Conservation (phyloP, 2,888 invertebrate species). For the Pterobdella sp. region DNA sequence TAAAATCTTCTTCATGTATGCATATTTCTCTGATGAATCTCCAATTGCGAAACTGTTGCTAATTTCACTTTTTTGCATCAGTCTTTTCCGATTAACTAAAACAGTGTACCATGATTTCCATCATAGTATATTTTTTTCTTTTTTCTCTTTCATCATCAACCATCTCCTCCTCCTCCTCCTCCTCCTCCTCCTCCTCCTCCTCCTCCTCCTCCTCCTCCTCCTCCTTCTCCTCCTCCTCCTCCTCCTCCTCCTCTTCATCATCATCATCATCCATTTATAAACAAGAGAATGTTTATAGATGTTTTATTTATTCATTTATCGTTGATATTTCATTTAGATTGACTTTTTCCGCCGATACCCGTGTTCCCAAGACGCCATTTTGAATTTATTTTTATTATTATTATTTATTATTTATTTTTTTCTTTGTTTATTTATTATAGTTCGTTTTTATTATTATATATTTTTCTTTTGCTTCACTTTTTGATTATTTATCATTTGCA, state of each 20-base stretch:
- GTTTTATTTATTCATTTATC: conserved; percentile 4
- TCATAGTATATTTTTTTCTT: no score
- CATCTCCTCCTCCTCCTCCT: not conserved
- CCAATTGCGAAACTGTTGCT: no score
- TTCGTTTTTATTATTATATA: no score
- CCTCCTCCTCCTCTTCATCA: not conserved
- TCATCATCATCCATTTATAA: not conserved
- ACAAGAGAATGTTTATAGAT: not conserved
- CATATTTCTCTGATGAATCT: no score
- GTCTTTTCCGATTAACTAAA: no score
- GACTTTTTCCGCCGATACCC: not conserved
- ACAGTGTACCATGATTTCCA: no score
- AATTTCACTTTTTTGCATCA: no score
- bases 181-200: not conserved
- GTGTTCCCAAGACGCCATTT: not conserved
- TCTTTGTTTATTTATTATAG: no score
- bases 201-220: not conserved
- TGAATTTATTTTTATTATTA: not conserved
- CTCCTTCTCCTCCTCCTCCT: not conserved
- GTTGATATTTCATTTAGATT: conserved; percentile 13
- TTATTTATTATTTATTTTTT: no score
- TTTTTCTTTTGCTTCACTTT: no score
- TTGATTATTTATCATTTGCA: no score
- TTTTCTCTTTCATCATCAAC: conserved; percentile 1
- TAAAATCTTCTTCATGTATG: no score